Evolutionary conservation across 2,113 vertebrate species (phyloP).

Genomic region (Triplophysa rosa): DNA sequence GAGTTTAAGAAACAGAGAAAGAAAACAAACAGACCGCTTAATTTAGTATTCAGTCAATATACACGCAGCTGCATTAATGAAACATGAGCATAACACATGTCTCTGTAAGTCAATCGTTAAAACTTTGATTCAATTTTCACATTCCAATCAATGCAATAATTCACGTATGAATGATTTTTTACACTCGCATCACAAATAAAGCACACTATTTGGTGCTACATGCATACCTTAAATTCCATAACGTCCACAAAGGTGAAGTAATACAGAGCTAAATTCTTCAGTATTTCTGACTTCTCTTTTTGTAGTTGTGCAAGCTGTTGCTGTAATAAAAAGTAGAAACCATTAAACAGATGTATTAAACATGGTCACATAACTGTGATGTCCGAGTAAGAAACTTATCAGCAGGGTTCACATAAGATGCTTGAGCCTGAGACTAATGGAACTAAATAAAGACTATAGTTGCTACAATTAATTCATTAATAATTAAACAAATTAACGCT

Average conservation of each 20-base stretch:
- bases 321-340: conserved; percentile 74
- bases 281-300: conserved; percentile 98
- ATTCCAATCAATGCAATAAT: background rate
- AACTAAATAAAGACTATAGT: background rate
- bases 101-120: background rate
- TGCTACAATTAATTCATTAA: background rate
- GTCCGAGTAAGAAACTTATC: conserved; percentile 35
- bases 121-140: background rate
- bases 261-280: conserved; percentile 98
- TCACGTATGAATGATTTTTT: background rate
- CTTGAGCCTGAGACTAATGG: background rate
- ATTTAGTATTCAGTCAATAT: background rate
- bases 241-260: conserved; percentile 99
- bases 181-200: no score
- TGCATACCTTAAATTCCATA: conserved; percentile 97
- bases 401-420: conserved; percentile 52
- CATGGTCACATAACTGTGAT: background rate
- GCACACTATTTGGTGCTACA: no score
- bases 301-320: conserved; percentile 99
- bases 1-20: background rate
- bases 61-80: background rate
- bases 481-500: no score
- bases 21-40: background rate
- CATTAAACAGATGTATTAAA: conserved; percentile 7
- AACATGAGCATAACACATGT: background rate